A percentile compares a stretch with the other conserved stretches of the same genome.
Conservation (phyloP, 2,113 vertebrate species). For the Amphiprion percula region DNA sequence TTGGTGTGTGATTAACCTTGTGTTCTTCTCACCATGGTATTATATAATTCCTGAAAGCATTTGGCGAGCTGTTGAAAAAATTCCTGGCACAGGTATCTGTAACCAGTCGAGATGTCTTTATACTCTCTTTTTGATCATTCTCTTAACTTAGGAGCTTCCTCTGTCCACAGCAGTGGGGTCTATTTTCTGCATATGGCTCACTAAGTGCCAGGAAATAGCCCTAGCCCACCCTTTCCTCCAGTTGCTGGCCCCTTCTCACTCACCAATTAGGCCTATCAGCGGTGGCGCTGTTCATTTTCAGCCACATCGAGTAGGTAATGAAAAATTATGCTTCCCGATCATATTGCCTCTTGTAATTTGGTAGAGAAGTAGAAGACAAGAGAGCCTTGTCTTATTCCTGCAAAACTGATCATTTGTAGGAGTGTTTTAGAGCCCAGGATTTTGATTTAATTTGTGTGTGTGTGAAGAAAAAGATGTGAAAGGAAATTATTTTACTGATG, state of each 20-base stretch:
- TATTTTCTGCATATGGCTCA: conserved; percentile 61
- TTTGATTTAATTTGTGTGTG: neutral
- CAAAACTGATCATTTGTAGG: conserved; percentile 15
- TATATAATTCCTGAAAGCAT: conserved; percentile 34
- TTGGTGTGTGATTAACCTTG: conserved; percentile 64
- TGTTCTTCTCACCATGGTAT: conserved; percentile 58
- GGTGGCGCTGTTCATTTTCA: conserved; percentile 68
- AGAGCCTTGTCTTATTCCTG: neutral
- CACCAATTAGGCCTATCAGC: conserved; percentile 66
- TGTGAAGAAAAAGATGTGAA: no score
- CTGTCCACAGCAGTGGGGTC: conserved; percentile 11
- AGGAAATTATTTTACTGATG: no score
- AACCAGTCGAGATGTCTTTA: conserved; percentile 25
- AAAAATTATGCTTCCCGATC: conserved; percentile 65
- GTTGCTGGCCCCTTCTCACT: conserved; percentile 49
- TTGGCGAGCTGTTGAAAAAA: conserved; percentile 41
- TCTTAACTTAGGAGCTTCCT: conserved; percentile 38
- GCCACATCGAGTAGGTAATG: conserved; percentile 60
- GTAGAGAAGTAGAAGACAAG: conserved; percentile 23
- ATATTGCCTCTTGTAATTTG: conserved; percentile 48
- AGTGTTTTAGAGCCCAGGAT: neutral
- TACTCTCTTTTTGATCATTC: neutral
- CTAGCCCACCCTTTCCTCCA: conserved; percentile 13
- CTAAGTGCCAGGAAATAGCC: conserved; percentile 63
- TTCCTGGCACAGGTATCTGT: conserved; percentile 46